Conservation (phyloP, 2,888 invertebrate genomes). For the Conchocele bisecta region DNA sequence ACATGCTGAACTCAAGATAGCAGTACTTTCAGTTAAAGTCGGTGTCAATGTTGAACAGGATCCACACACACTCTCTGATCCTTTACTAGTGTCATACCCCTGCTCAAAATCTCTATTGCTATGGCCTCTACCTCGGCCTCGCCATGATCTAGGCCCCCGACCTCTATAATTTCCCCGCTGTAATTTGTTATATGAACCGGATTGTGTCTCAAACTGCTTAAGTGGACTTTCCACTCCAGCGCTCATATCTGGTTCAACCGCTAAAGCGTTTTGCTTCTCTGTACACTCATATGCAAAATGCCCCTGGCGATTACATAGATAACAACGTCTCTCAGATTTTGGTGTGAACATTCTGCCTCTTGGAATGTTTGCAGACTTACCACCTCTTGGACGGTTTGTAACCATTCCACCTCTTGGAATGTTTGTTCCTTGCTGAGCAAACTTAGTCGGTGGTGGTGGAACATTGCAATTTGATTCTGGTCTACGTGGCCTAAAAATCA, state of each 20-base stretch:
- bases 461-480: not conserved
- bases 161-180: too few relatives aligned
- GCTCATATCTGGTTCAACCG: not conserved
- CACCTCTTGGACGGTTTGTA: too few relatives aligned
- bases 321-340: not conserved
- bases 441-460: too few relatives aligned
- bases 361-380: too few relatives aligned
- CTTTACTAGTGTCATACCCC: too few relatives aligned
- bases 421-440: too few relatives aligned
- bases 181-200: too few relatives aligned
- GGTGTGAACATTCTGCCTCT: not conserved
- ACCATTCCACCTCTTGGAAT: too few relatives aligned
- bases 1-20: slow-evolving; percentile 8
- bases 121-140: not conserved
- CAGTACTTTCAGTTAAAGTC: not conserved
- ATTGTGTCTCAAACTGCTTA: too few relatives aligned
- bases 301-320: slow-evolving; percentile 1
- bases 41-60: not conserved
- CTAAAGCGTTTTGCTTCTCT: not conserved
- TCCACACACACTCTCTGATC: not conserved
- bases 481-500: not conserved
- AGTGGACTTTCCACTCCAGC: too few relatives aligned
- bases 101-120: too few relatives aligned
- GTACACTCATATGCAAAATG: slow-evolving; percentile 6
- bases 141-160: too few relatives aligned